These are phyloP conservation scores for Drosophila bunnanda DNA, from an alignment of 2,888 invertebrate species.

Conservation along the genomic window DNA sequence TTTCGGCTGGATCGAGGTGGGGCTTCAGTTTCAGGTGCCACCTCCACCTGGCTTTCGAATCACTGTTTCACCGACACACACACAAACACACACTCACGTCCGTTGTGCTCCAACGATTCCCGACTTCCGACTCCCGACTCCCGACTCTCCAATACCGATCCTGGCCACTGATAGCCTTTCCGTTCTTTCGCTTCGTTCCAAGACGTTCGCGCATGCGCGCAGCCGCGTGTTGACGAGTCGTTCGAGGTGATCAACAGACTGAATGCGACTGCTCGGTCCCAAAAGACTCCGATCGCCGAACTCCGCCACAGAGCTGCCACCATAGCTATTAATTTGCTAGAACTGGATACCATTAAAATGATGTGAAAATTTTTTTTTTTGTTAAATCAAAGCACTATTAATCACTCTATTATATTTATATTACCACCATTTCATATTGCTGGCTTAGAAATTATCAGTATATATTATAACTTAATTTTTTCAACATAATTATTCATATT, in stretches of 20 bases:
- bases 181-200: slow-evolving; percentile 2
- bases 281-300: slow-evolving; percentile 52
- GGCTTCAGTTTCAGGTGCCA: slow-evolving; percentile 16
- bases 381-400: no score
- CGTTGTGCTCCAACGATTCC: slow-evolving; percentile 10
- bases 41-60: slow-evolving; percentile 58
- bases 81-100: slow-evolving; percentile 15
- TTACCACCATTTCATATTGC: no score
- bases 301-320: slow-evolving; percentile 28
- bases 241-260: slow-evolving; percentile 35
- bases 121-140: slow-evolving; percentile 8
- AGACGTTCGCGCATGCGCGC: slow-evolving; percentile 23
- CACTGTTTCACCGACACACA: slow-evolving; percentile 59
- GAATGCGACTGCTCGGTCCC: slow-evolving; percentile 41
- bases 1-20: slow-evolving; percentile 9
- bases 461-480: no score
- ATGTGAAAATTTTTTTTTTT: no score
- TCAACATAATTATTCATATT: no score
- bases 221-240: background rate
- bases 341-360: background rate
- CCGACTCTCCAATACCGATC: slow-evolving; percentile 20
- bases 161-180: slow-evolving; percentile 25
- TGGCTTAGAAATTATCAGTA: no score
- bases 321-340: background rate
- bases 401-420: no score